Conservation (phyloP, 1,140 invertebrate genomes). For the Eulimnadia texana region DNA sequence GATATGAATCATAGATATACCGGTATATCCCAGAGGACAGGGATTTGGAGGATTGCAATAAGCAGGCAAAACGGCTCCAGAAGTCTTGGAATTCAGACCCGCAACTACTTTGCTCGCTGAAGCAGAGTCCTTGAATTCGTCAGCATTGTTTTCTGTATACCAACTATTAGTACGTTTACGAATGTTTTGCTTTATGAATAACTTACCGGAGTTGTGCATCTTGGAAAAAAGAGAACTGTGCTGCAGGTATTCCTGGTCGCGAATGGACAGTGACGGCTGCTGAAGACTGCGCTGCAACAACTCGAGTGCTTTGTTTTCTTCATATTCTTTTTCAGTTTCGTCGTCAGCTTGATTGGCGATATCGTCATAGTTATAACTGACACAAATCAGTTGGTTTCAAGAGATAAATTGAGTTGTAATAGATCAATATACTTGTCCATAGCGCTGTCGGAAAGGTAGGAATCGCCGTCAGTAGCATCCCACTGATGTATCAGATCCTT, state of each 20-base stretch:
- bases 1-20: conserved; percentile 24
- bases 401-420: not conserved
- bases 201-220: not conserved
- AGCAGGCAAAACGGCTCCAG: conserved; percentile 76
- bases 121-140: no score
- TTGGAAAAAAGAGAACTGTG: conserved; percentile 56
- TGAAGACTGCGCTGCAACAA: not conserved
- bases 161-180: no score
- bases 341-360: conserved; percentile 37
- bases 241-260: conserved; percentile 79
- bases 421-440: not conserved
- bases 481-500: not conserved
- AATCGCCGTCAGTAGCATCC: not conserved
- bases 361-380: not conserved
- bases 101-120: conserved; percentile 41
- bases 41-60: conserved; percentile 99
- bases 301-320: conserved; percentile 45
- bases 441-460: not conserved
- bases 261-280: conserved; percentile 28
- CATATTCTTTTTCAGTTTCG: conserved; percentile 32
- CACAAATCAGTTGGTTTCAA: conserved; percentile 34
- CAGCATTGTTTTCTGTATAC: no score
- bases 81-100: conserved; percentile 55
- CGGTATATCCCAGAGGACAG: conserved; percentile 56
- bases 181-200: no score